Evolutionary conservation across 2,797 vertebrate species (phyloP), one percentile per base, ranked within the genome.

Genomic region (Chloroceryle amazona): DNA sequence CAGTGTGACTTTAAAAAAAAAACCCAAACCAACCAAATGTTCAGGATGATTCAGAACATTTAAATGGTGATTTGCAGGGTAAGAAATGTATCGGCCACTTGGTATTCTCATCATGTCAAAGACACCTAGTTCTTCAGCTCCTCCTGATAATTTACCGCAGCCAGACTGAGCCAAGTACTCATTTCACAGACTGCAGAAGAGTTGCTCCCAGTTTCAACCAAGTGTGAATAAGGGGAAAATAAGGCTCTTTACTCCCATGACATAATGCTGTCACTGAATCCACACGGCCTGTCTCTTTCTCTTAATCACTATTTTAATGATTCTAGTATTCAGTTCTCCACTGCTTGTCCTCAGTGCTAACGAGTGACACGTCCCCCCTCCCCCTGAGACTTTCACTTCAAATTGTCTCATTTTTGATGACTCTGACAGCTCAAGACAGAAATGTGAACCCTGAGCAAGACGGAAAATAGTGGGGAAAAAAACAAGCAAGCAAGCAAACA

Each of bases 101-200:
- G 87, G 76, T 95, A 96, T 95, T 96, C 87, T 91, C 93, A 94
- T 95, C 89, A 95, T 96, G 93, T 90, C 87, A 29, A 25, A 88
- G 82, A 47, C 67, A 91, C 76, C 82, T 79, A 90, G 54, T 76
- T 68, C 80, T 86, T 94, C 80, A 93, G 85, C 82, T 93, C 82
- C 73, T 78, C 88, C 85, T 96, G 82, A 93, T 91, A 81, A 96
- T 94, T 95, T 81, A 90, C 93, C 7, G 0, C 82, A 84, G 93
- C 75, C 80, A 46, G 66, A 13, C 58, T 60, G 85, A 96, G 89
- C 91, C 89, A 89, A 91, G 81, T 35, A 17, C 93, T 96, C 89
- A 81, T 93, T 95, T 95, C 86, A 87, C 90, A 96, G 87, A 39
- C 82, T 86, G 88, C 47, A 81, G 70, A 93, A 93, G 68, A 90